These are phyloP conservation scores for Nasonia giraulti DNA, from an alignment of 1,140 invertebrate species.

Conservation along the genomic window DNA sequence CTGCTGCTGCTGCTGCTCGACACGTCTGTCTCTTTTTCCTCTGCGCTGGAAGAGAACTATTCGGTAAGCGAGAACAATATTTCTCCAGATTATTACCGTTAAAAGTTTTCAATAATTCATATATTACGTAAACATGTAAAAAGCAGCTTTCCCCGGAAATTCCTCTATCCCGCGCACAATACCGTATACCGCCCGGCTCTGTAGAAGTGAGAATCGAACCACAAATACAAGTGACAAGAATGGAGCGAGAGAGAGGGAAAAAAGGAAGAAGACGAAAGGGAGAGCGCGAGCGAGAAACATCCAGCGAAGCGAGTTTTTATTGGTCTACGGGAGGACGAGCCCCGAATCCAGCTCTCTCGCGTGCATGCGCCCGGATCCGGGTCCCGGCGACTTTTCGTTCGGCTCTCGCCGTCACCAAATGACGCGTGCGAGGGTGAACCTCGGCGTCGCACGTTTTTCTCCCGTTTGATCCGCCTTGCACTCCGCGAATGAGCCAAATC, in stretches of 20 bases:
- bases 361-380: constrained; percentile 37
- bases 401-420: background rate
- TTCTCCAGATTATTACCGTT: background rate
- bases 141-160: background rate
- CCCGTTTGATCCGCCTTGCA: background rate
- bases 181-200: background rate
- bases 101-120: background rate
- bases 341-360: background rate
- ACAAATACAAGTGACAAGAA: constrained; percentile 12
- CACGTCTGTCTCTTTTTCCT: constrained; percentile 7
- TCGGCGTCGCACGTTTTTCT: constrained; percentile 24
- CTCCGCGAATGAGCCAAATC: too few relatives aligned
- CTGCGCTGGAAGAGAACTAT: background rate
- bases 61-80: too few relatives aligned
- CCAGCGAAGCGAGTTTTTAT: constrained; percentile 28
- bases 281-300: background rate
- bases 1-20: background rate
- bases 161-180: too few relatives aligned
- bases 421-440: constrained; percentile 19
- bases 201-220: background rate
- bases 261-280: background rate
- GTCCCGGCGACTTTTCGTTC: background rate
- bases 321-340: constrained; percentile 14
- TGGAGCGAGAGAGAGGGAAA: background rate
- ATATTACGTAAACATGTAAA: background rate